Base-by-base conservation (phyloP, 2,797 vertebrate genomes). In the Loris lydekkerianus region DNA sequence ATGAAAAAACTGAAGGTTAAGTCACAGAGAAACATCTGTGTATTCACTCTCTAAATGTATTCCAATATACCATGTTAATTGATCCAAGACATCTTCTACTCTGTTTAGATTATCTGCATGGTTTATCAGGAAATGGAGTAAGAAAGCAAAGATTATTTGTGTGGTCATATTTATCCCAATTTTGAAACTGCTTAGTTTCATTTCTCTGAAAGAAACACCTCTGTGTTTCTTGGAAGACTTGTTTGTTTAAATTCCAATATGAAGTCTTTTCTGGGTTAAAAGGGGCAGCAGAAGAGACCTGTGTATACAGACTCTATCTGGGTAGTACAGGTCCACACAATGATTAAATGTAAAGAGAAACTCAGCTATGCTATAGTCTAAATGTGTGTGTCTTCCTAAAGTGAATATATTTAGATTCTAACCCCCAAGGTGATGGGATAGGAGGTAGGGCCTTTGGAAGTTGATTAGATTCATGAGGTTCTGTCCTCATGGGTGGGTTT, bases 91-190 rank as follows among this genome's bases (percentile, higher is more conserved):
- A 81, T 60, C 87, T 77, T 94, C 60, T 23, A 86, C 77, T 96
- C 72, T 85, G 76, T 89, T 97, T 90, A 92, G 87, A 96, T 97
- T 97, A 95, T 93, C 76, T 97, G 89, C 94, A 61, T 97, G 94
- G n/a, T 29, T 96, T 96, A 89, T 82, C 75, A 91, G 90, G 94
- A 95, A 97, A 96, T 96, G 81, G 58, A 96, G 92, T 96, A 87
- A 34, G 90, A 90, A 96, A 85, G 76, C 46, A 83, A 77, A 73
- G 67, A 93, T 93, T 82, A 94, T 92, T 81, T 92, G 49, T 63
- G 46, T 69, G 23, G 13, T 58, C 89, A 81, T 63, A 95, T 92
- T 95, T 96, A 76, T 92, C 81, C 90, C 95, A 84, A 92, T 97
- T 94, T 95, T 95, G n/a, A 87, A 87, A 37, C 25, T 14, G 61